phyloP scores from a whole-genome alignment of 2,113 vertebrate genomes.

The Pygoscelis antarcticus region DNA sequence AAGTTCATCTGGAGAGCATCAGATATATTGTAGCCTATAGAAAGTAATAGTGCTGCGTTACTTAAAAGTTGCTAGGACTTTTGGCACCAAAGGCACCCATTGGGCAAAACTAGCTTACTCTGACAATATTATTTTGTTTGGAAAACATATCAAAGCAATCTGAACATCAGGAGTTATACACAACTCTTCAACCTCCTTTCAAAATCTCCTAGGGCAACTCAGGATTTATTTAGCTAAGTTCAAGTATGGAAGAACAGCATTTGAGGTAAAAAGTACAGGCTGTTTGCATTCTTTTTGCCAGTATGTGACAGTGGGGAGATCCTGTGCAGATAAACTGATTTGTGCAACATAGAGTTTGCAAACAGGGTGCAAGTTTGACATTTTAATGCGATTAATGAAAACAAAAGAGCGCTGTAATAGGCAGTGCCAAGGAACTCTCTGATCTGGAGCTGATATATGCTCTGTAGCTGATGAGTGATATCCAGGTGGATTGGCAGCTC shows the following conservation, averaged over 20 bases:
- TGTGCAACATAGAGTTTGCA: neutral
- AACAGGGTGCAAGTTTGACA: neutral
- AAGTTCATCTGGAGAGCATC: neutral
- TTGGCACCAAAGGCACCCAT: neutral
- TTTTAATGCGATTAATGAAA: neutral
- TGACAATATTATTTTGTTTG: neutral
- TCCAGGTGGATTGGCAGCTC: neutral
- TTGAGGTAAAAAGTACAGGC: neutral
- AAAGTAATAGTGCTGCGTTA: neutral
- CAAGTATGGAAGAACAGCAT: neutral
- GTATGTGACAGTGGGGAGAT: neutral
- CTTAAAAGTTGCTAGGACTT: neutral
- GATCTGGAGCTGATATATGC: neutral
- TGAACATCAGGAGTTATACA: neutral
- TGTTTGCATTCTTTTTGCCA: neutral
- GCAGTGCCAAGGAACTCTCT: neutral
- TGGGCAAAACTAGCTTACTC: neutral
- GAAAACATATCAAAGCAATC: neutral
- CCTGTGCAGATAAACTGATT: neutral
- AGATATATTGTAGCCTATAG: neutral
- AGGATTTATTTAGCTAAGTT: neutral
- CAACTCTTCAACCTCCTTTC: neutral
- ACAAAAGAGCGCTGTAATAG: neutral
- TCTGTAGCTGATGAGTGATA: neutral
- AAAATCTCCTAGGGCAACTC: neutral